Conservation (phyloP, 1,140 invertebrate genomes). For the Dolichoris vasculosae region DNA sequence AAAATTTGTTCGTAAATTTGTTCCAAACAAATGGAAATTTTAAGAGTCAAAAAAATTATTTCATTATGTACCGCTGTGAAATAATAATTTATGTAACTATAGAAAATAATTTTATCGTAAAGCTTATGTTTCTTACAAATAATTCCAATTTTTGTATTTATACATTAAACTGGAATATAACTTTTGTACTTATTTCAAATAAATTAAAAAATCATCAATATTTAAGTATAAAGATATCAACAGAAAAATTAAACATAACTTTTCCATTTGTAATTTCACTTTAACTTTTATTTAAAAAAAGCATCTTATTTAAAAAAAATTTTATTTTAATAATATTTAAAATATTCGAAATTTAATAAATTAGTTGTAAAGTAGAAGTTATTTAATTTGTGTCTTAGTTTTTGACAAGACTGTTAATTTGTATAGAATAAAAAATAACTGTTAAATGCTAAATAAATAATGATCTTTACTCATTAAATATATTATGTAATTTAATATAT, state of each 20-base stretch:
- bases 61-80: neutral
- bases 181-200: too few species aligned
- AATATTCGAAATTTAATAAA: slow-evolving; percentile 9
- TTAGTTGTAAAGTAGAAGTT: neutral
- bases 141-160: neutral
- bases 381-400: slow-evolving; percentile 23
- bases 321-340: neutral
- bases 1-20: neutral
- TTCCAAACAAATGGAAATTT: neutral
- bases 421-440: slow-evolving; percentile 19
- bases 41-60: neutral
- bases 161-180: too few species aligned
- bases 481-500: slow-evolving; percentile 14
- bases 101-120: neutral
- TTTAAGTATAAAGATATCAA: too few species aligned
- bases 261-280: neutral
- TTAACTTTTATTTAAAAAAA: neutral
- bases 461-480: neutral
- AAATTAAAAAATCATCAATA: too few species aligned
- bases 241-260: neutral
- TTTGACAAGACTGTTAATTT: slow-evolving; percentile 21
- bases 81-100: neutral
- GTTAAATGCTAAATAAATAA: neutral
- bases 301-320: neutral
- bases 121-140: neutral